phyloP scores from a whole-genome alignment of 2,113 vertebrate genomes.

The Corythaeola cristata region DNA sequence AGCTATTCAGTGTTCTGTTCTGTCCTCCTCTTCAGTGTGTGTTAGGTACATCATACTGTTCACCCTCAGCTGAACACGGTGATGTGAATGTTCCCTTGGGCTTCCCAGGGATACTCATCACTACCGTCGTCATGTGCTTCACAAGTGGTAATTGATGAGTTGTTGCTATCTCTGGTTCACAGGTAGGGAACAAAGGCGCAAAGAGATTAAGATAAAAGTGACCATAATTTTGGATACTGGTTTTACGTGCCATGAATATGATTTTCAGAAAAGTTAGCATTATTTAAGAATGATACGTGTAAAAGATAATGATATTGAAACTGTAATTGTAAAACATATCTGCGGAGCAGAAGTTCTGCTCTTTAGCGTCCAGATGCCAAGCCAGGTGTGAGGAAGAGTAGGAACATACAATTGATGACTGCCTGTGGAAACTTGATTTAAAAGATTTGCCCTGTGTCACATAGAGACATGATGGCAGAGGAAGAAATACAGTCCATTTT shows the following conservation, averaged over 20 bases:
- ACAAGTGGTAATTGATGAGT: neutral
- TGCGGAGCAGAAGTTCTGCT: neutral
- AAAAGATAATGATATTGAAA: neutral
- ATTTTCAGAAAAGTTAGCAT: neutral
- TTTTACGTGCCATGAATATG: rapidly evolving
- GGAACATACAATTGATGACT: neutral
- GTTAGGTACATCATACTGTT: neutral
- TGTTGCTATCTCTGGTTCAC: neutral
- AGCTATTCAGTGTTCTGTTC: neutral
- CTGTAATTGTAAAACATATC: neutral
- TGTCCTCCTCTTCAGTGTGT: neutral
- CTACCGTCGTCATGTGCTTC: neutral
- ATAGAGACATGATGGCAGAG: neutral
- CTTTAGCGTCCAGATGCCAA: neutral
- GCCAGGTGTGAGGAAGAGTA: neutral
- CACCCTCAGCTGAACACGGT: neutral
- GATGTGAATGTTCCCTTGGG: neutral
- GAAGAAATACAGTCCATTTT: neutral
- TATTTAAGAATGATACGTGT: neutral
- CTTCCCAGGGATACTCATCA: neutral
- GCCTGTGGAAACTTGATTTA: neutral
- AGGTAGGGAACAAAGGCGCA: neutral
- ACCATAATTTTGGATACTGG: neutral
- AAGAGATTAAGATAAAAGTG: neutral
- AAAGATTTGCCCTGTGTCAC: neutral